A percentile compares a stretch with the other conserved stretches of the same genome.
Evolutionary conservation across 2,113 vertebrate genomes (phyloP).

Genomic region (Crotalus horridus): DNA sequence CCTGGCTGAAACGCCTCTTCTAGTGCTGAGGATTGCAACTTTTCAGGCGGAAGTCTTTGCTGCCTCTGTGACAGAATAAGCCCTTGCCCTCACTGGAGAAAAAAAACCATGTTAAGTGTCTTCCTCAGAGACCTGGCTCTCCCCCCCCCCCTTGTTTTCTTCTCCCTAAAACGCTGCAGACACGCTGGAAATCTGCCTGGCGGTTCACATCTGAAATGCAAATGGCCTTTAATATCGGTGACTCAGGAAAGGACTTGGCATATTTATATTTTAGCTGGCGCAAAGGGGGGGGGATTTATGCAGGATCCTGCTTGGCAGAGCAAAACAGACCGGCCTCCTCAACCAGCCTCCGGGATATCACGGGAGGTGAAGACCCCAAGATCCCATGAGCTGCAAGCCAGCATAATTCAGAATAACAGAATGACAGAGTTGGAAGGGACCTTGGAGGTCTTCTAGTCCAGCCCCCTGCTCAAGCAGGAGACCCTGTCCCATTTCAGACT

Average conservation of each 20-base stretch:
- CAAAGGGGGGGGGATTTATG: slow-evolving; percentile 33
- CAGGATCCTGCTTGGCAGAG: slow-evolving; percentile 4
- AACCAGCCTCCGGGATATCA: slow-evolving; percentile 41
- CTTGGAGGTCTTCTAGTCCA: background rate
- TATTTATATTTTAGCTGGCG: slow-evolving; percentile 36
- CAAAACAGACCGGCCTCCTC: background rate
- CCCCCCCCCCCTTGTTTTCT: background rate
- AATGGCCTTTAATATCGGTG: slow-evolving; percentile 45
- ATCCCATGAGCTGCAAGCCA: background rate
- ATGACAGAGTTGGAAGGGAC: background rate
- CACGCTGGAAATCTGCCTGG: slow-evolving; percentile 12
- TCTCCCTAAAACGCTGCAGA: slow-evolving; percentile 49
- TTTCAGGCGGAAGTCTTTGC: slow-evolving; percentile 54
- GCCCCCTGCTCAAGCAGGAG: background rate
- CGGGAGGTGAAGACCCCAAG: slow-evolving; percentile 34
- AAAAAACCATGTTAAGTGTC: slow-evolving; percentile 40
- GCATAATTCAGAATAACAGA: background rate
- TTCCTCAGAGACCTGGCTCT: slow-evolving; percentile 50
- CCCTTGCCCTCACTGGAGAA: slow-evolving; percentile 42
- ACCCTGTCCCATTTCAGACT: background rate
- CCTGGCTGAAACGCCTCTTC: slow-evolving; percentile 56
- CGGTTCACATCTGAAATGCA: slow-evolving; percentile 56
- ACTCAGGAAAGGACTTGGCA: slow-evolving; percentile 28
- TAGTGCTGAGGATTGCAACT: slow-evolving; percentile 51
- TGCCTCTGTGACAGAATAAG: slow-evolving; percentile 64